Percentiles rank a stretch among this genome's conserved stretches.
Conservation (phyloP, 1,140 invertebrate species). For the Arion vulgaris region DNA sequence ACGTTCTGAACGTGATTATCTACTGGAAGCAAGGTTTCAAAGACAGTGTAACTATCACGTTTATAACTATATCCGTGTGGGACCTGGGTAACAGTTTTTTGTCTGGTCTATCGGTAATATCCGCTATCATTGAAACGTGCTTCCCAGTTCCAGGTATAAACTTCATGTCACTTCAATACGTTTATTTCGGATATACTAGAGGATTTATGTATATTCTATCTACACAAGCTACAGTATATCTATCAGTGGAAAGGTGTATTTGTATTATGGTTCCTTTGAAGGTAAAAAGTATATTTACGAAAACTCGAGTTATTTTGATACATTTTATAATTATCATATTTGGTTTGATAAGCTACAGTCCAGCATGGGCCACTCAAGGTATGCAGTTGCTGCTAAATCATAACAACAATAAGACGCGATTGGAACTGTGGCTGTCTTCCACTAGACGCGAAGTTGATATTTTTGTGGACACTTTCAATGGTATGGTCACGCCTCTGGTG, state of each 20-base stretch:
- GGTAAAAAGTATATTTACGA: constrained; percentile 8
- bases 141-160: neutral
- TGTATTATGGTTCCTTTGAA: neutral
- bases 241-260: neutral
- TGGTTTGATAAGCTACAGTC: neutral
- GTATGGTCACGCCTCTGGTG: neutral
- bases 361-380: constrained; percentile 15
- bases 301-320: neutral
- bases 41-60: neutral
- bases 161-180: neutral
- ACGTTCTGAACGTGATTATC: neutral
- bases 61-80: neutral
- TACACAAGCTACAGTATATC: neutral
- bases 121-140: neutral
- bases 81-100: neutral
- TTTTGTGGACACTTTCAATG: constrained; percentile 10
- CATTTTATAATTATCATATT: neutral
- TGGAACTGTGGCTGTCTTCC: neutral
- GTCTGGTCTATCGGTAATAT: neutral
- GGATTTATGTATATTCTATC: neutral
- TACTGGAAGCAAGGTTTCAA: neutral
- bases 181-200: neutral
- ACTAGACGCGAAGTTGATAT: neutral
- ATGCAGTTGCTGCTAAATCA: neutral
- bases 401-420: neutral